A percentile compares a stretch with the other conserved stretches of the same genome.
phyloP scores from a whole-genome alignment of 92 coral and sea anemone genomes.

The Palythoa grandis region DNA sequence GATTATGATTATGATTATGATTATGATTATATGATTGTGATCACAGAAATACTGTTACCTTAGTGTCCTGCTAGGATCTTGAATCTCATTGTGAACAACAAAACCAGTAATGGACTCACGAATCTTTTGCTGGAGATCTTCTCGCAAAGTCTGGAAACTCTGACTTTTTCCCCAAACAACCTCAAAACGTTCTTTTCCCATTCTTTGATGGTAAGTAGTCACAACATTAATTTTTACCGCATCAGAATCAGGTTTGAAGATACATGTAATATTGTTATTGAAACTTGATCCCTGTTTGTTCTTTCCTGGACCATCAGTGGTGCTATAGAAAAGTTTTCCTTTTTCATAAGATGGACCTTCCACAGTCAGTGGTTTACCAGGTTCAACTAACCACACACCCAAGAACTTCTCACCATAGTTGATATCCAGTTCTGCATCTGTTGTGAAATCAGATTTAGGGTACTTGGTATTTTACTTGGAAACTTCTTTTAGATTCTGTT shows the following conservation, averaged over 20 bases:
- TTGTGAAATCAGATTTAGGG: too few species aligned
- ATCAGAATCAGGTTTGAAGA: constrained; percentile 14
- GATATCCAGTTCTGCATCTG: neutral
- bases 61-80: neutral
- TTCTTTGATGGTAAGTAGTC: constrained; percentile 1
- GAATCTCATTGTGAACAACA: too few species aligned
- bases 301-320: neutral
- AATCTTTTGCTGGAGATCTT: neutral
- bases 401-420: neutral
- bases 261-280: neutral
- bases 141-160: constrained; percentile 9
- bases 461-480: too few species aligned
- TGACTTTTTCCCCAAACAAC: neutral
- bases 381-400: constrained; percentile 8
- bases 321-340: constrained; percentile 8
- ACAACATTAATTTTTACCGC: constrained; percentile 14
- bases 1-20: too few species aligned
- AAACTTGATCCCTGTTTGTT: neutral
- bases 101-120: neutral
- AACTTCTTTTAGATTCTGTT: too few species aligned
- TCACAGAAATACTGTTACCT: neutral
- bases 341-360: constrained; percentile 21
- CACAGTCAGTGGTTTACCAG: neutral
- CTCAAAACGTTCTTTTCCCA: constrained; percentile 5
- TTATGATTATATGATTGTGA: too few species aligned